Conservation (phyloP, 2,888 invertebrate genomes). For the Rhogogaster chlorosoma region DNA sequence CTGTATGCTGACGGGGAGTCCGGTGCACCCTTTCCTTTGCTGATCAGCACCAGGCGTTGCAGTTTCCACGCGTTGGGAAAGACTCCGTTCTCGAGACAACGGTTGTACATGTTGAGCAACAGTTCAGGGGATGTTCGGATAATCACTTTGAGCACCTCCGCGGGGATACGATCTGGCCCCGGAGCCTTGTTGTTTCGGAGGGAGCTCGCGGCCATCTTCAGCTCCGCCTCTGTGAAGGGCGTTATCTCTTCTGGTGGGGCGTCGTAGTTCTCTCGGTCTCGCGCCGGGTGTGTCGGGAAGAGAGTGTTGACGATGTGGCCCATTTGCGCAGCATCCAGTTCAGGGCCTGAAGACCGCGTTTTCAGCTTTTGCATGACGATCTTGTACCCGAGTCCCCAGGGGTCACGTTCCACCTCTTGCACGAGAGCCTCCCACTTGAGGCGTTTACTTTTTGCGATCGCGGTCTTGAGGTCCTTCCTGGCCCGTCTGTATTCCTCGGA, state of each 20-base stretch:
- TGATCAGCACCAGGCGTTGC: no score
- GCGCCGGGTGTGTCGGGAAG: constrained; percentile 47
- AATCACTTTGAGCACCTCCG: constrained; percentile 57
- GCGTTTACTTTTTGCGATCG: neutral
- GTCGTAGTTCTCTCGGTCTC: neutral
- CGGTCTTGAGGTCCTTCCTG: no score
- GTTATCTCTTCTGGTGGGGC: no score
- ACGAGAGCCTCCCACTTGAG: neutral
- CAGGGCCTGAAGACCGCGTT: constrained; percentile 51
- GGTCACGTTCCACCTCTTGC: neutral
- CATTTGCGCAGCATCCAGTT: constrained; percentile 34
- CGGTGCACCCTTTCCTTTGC: no score
- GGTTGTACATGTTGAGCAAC: constrained; percentile 51
- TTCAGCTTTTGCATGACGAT: neutral
- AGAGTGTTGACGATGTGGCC: constrained; percentile 50
- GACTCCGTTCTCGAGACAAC: constrained; percentile 37
- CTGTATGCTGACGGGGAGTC: no score
- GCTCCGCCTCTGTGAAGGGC: constrained; percentile 43
- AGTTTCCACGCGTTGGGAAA: no score
- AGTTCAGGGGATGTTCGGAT: constrained; percentile 52
- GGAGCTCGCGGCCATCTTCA: constrained; percentile 12
- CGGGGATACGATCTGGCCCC: constrained; percentile 53
- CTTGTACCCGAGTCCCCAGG: constrained; percentile 19
- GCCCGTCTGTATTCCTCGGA: no score
- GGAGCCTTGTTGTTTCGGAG: constrained; percentile 24